phyloP scores from a whole-genome alignment of 2,797 vertebrate genomes.

The Crenuchus spilurus region DNA sequence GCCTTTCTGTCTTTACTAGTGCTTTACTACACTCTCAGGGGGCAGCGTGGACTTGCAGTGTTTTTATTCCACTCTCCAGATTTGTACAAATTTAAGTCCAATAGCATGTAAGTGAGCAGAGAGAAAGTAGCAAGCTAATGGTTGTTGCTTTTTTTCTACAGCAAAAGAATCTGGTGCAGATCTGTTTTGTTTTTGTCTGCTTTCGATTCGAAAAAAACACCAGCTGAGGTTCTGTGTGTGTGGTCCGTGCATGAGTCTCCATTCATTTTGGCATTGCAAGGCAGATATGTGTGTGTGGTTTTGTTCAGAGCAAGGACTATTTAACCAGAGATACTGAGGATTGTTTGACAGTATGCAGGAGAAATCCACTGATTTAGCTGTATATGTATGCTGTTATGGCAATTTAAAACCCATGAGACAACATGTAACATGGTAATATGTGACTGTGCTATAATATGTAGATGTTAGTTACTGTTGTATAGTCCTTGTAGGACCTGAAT shows the following conservation, averaged over 20 bases:
- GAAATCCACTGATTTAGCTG: slow-evolving; percentile 81
- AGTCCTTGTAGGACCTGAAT: no score
- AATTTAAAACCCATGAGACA: no score
- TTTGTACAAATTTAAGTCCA: no score
- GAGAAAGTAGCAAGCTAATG: not conserved
- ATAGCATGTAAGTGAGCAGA: not conserved
- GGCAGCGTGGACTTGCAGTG: not conserved
- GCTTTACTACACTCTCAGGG: no score
- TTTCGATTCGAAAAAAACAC: not conserved
- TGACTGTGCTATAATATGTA: slow-evolving; percentile 62
- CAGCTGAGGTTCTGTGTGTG: slow-evolving; percentile 17
- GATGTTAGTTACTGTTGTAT: no score
- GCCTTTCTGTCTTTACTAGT: no score
- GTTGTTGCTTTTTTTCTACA: not conserved
- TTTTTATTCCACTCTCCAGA: no score
- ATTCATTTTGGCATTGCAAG: slow-evolving; percentile 53
- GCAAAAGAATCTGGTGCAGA: no score
- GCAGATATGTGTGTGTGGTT: slow-evolving; percentile 12
- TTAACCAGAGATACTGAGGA: slow-evolving; percentile 31
- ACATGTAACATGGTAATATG: no score
- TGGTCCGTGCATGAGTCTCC: slow-evolving; percentile 48
- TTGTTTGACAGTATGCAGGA: slow-evolving; percentile 74
- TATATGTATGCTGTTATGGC: no score
- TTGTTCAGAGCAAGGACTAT: not conserved
- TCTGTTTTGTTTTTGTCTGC: not conserved